A percentile compares a stretch with the other conserved stretches of the same genome.
Evolutionary conservation across 30 jellyfish, hydroid and myxozoan genomes (phyloP).

Genomic region (Hydractinia symbiolongicarpus): DNA sequence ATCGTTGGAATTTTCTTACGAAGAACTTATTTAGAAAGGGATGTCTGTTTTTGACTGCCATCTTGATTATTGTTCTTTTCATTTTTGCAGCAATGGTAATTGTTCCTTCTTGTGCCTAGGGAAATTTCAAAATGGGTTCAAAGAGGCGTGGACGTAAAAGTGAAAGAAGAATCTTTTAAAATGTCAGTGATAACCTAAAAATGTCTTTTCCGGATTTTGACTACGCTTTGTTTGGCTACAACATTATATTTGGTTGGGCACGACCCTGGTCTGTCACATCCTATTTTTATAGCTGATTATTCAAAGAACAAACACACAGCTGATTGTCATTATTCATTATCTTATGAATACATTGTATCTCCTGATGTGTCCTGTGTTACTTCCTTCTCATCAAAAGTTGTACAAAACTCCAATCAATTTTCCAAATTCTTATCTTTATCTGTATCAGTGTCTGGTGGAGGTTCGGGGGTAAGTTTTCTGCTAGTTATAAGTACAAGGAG

Average conservation of each 20-base stretch:
- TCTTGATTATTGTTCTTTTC: too few relatives aligned
- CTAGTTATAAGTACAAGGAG: slow-evolving; percentile 34
- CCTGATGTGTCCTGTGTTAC: slow-evolving; percentile 65
- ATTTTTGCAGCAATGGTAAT: too few relatives aligned
- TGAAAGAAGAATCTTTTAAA: too few relatives aligned
- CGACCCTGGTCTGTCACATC: slow-evolving; percentile 61
- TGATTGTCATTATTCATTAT: slow-evolving; percentile 46
- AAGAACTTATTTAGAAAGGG: too few relatives aligned
- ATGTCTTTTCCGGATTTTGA: slow-evolving; percentile 54
- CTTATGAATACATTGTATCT: slow-evolving; percentile 41
- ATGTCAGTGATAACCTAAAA: background rate
- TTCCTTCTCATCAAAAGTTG: slow-evolving; percentile 34
- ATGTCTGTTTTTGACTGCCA: too few relatives aligned
- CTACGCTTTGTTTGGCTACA: slow-evolving; percentile 60
- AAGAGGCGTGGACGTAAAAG: too few relatives aligned
- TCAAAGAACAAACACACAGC: slow-evolving; percentile 28
- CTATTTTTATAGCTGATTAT: slow-evolving; percentile 49
- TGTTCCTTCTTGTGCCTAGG: too few relatives aligned
- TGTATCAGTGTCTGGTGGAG: slow-evolving; percentile 43
- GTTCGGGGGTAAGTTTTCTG: slow-evolving; percentile 56
- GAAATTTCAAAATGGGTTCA: too few relatives aligned
- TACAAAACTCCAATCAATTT: slow-evolving; percentile 36
- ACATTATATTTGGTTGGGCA: slow-evolving; percentile 49
- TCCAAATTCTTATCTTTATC: slow-evolving; percentile 22
- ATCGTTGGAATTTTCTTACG: too few relatives aligned